phyloP scores from a whole-genome alignment of 2,113 vertebrate genomes.

The Pampusana beccarii region DNA sequence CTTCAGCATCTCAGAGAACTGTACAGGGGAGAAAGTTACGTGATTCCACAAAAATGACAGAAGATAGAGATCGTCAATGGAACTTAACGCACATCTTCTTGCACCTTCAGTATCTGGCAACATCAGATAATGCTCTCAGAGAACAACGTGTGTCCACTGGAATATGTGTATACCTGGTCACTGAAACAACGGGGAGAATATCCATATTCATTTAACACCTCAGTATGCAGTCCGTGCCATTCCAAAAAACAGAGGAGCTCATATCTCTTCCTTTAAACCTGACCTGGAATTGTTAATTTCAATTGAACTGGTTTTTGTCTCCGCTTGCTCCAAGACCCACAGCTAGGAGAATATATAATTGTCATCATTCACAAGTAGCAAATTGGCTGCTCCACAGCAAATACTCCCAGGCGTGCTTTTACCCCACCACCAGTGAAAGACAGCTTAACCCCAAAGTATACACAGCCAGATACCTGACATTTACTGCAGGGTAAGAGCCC shows the following conservation, averaged over 20 bases:
- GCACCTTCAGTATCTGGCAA: background rate
- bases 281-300: background rate
- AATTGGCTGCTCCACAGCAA: fast-evolving
- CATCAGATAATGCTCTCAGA: background rate
- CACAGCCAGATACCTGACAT: background rate
- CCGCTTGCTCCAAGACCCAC: background rate
- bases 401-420: background rate
- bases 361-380: background rate
- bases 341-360: background rate
- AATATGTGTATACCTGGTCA: fast-evolving
- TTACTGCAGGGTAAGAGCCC: background rate
- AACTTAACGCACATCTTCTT: background rate
- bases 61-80: background rate
- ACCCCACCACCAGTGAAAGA: background rate
- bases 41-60: background rate
- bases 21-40: background rate
- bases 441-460: background rate
- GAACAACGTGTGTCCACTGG: fast-evolving
- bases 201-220: background rate
- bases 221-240: background rate
- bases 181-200: background rate
- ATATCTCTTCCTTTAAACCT: background rate
- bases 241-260: background rate
- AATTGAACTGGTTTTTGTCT: background rate
- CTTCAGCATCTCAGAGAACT: background rate